Base-by-base conservation (phyloP, 2,888 invertebrate genomes). In the Dioctria linearis region DNA sequence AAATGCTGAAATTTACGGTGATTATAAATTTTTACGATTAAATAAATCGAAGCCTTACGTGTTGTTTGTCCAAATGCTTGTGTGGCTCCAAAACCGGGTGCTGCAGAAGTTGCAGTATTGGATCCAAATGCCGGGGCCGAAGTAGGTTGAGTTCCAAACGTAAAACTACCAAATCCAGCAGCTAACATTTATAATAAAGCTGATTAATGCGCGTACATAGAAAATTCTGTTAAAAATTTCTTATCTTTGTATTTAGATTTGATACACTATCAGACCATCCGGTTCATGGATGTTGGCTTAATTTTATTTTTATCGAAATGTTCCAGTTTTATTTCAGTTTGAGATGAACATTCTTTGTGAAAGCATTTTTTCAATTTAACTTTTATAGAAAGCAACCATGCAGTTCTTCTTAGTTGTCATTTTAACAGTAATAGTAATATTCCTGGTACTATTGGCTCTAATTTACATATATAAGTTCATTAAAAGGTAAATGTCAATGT, bases 161-260 rank as follows among this genome's bases (percentile, higher is more conserved):
- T 83, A 66, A 83, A 84, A 73, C 80, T 84, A 4, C 91, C 91
- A 86, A 92, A 91, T 6, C 90, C 86, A 9, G 82, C 57, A n/a
- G 83, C 83, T 83, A 39, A 66, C 25, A 82, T 13, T 11, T n/a
- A 4, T 54, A 54, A 54, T 54, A 11, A 54, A 11, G 11, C 4
- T n/a, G 11, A n/a, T 54, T 54, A 54, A 54, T 46, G 6, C 1
- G 54, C n/a, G 54, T 5, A 2, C 5, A 46, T 2, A 5, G 5
- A 25, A 46, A 46, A 6, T 46, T 46, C 46, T 46, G 11, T 54
- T n/a, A 54, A 54, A 54, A 54, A 11, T 11, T 54, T n/a, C 11
- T 54, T 54, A 54, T 54, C 54, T 54, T 8, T 25, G 25, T 8
- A n/a, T 11, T 54, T 54, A 54, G 11, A 54, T 11, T 11, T 54